Percentiles rank a stretch among this genome's conserved stretches.
These are phyloP conservation scores for Cydia amplana DNA, from an alignment of 1,140 invertebrate species.

Conservation along the genomic window DNA sequence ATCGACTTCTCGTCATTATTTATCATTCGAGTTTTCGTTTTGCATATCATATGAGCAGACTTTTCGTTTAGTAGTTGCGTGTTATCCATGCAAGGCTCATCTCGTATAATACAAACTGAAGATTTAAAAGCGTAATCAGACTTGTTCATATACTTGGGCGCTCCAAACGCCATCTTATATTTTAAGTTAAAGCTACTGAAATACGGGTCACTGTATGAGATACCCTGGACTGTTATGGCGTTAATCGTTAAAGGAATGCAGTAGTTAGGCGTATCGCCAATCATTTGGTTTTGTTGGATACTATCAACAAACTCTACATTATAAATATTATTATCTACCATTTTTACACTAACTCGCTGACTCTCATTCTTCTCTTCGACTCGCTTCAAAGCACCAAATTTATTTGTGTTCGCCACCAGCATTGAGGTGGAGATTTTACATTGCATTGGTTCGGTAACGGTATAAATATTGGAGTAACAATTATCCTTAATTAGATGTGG, in stretches of 20 bases:
- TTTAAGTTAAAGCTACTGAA: conserved; percentile 82
- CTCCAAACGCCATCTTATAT: conserved; percentile 77
- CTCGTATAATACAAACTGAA: conserved; percentile 79
- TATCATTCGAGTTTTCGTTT: conserved; percentile 74
- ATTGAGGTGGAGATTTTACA: conserved; percentile 80
- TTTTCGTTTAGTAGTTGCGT: conserved; percentile 72
- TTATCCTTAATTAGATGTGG: conserved; percentile 80
- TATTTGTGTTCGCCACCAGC: conserved; percentile 80
- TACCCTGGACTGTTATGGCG: conserved; percentile 82
- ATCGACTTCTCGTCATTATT: conserved; percentile 61
- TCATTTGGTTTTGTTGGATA: conserved; percentile 81
- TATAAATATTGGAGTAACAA: conserved; percentile 79
- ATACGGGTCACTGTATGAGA: conserved; percentile 82
- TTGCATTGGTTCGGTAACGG: conserved; percentile 84
- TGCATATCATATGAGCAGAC: conserved; percentile 71
- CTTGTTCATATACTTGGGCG: conserved; percentile 79
- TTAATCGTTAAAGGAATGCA: conserved; percentile 83
- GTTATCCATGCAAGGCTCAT: conserved; percentile 69
- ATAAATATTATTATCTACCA: conserved; percentile 81
- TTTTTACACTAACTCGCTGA: conserved; percentile 79
- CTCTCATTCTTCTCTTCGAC: conserved; percentile 77
- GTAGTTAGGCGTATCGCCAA: conserved; percentile 80
- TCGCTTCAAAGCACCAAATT: conserved; percentile 80
- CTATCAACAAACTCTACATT: conserved; percentile 79
- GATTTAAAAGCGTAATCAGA: conserved; percentile 81